These are phyloP conservation scores for Coelopa frigida DNA, from an alignment of 1,140 invertebrate species.

Conservation along the genomic window DNA sequence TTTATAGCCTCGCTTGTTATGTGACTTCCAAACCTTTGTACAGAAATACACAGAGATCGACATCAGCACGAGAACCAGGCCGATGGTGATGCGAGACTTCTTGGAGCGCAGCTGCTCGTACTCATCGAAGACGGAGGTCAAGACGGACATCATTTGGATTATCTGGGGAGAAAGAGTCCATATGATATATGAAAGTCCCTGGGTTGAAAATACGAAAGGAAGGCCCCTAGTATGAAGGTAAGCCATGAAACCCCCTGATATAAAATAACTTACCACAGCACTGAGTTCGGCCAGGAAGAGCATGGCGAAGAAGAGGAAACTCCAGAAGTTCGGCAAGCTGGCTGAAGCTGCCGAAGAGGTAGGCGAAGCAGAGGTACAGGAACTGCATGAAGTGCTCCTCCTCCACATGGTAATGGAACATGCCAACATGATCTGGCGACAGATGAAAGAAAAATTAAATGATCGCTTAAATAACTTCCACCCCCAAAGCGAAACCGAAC, in stretches of 20 bases:
- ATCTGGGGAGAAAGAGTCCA: conserved; percentile 18
- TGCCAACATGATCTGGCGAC: conserved; percentile 31
- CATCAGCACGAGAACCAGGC: conserved; percentile 17
- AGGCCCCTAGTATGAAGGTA: too few species aligned
- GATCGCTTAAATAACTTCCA: too few species aligned
- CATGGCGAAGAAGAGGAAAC: conserved; percentile 33
- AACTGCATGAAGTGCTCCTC: conserved; percentile 36
- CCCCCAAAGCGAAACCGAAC: too few species aligned
- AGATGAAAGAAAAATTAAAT: too few species aligned
- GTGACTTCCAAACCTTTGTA: conserved; percentile 24
- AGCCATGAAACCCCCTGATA: too few species aligned
- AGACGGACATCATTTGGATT: conserved; percentile 30
- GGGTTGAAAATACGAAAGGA: too few species aligned
- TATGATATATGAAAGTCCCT: too few species aligned
- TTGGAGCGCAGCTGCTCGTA: conserved; percentile 27
- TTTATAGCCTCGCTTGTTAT: background rate
- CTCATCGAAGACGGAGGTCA: conserved; percentile 38
- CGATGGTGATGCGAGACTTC: conserved; percentile 21
- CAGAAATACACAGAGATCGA: conserved; percentile 33
- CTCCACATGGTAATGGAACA: conserved; percentile 26
- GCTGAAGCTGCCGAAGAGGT: conserved; percentile 32
- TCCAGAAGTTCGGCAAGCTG: conserved; percentile 34
- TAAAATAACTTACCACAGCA: conserved; percentile 28
- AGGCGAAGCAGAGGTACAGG: conserved; percentile 30
- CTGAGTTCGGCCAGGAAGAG: conserved; percentile 35